These are phyloP conservation scores for Erpetoichthys calabaricus DNA, from an alignment of 2,797 vertebrate genomes.

Conservation along the genomic window DNA sequence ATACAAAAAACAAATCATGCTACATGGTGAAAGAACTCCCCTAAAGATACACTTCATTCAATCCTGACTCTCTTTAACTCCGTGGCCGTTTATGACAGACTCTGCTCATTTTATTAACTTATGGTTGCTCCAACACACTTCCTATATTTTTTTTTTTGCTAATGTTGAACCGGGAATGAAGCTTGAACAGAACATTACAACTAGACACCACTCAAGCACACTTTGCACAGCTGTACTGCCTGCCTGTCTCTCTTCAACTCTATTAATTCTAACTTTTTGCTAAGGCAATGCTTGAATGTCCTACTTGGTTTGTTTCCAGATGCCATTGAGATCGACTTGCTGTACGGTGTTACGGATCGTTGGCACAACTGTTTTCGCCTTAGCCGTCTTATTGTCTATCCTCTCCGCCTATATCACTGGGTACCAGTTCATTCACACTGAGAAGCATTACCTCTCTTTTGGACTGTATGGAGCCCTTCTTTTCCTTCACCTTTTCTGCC, in stretches of 20 bases:
- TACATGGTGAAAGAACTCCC: no score
- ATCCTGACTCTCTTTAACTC: no score
- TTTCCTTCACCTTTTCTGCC: constrained; percentile 82
- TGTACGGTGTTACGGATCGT: constrained; percentile 71
- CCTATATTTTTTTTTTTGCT: not conserved
- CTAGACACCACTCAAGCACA: no score
- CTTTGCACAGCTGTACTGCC: no score
- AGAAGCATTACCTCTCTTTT: constrained; percentile 94
- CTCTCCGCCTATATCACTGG: constrained; percentile 88
- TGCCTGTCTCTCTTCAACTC: no score
- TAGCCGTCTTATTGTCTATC: constrained; percentile 83
- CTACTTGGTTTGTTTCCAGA: constrained; percentile 42
- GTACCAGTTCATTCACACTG: constrained; percentile 95
- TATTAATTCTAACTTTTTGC: no score
- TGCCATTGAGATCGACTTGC: constrained; percentile 67
- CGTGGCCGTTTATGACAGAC: no score
- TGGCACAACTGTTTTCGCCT: constrained; percentile 83
- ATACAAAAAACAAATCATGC: no score
- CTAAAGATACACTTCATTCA: no score
- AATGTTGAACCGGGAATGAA: not conserved
- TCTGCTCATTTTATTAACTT: no score
- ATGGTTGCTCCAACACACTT: not conserved
- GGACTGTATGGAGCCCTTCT: constrained; percentile 93
- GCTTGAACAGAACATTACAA: not conserved
- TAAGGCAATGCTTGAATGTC: not conserved